Evolutionary conservation across 2,797 vertebrate genomes (phyloP).

Genomic region (Pseudopleuronectes americanus): DNA sequence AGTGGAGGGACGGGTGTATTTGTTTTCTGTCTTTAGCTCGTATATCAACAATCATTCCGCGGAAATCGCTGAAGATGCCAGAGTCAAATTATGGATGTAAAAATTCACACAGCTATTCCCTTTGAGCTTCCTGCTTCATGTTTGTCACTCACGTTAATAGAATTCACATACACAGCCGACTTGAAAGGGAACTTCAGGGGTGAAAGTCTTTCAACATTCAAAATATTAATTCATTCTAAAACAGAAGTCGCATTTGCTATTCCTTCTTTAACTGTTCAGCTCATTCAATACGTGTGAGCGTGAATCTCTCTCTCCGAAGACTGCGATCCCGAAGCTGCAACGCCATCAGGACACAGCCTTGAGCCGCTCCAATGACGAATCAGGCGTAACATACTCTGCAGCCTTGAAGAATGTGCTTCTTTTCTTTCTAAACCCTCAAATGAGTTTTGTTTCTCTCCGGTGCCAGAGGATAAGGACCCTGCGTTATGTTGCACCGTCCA

Average conservation of each 20-base stretch:
- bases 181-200: neutral
- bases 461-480: conserved; percentile 17
- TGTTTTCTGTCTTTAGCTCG: too few species aligned
- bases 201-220: conserved; percentile 16
- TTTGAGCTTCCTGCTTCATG: neutral
- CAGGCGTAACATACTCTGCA: conserved; percentile 24
- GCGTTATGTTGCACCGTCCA: neutral
- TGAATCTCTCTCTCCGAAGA: conserved; percentile 26
- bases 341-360: conserved; percentile 43
- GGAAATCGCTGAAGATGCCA: too few species aligned
- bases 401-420: conserved; percentile 29
- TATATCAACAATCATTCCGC: too few species aligned
- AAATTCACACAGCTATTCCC: neutral
- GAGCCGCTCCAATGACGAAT: conserved; percentile 48
- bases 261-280: conserved; percentile 28
- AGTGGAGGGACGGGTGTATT: too few species aligned
- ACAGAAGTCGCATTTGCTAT: conserved; percentile 13
- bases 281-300: conserved; percentile 45
- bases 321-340: conserved; percentile 15
- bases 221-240: conserved; percentile 11
- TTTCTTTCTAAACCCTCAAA: conserved; percentile 12
- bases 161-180: neutral
- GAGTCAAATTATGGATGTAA: too few species aligned
- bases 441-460: conserved; percentile 46
- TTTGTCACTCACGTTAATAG: conserved; percentile 6